These are phyloP conservation scores for Manis crassicaudata DNA, from an alignment of 2,797 vertebrate genomes.

Conservation along the genomic window DNA sequence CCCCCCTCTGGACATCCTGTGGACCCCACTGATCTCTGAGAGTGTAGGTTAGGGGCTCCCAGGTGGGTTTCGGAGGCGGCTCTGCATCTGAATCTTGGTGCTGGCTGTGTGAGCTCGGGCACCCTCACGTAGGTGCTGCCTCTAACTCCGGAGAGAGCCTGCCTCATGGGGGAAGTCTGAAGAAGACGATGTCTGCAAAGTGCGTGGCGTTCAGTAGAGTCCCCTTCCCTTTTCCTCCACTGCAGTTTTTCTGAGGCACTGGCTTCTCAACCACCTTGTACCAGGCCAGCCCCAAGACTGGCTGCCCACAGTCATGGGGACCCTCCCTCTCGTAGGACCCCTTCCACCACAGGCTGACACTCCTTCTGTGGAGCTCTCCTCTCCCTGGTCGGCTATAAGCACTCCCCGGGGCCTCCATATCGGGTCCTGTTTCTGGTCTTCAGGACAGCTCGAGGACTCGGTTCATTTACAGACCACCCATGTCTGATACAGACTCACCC, in stretches of 20 bases:
- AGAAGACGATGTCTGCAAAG: neutral
- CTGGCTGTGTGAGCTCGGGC: neutral
- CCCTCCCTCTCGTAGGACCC: no score
- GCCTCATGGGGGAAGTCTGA: neutral
- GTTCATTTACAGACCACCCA: neutral
- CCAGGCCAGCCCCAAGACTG: neutral
- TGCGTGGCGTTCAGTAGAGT: accelerated
- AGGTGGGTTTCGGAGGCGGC: neutral
- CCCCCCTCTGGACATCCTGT: neutral
- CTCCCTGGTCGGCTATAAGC: neutral
- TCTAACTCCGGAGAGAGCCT: neutral
- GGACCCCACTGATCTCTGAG: neutral
- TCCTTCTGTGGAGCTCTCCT: neutral
- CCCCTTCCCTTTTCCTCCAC: neutral
- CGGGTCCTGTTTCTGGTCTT: neutral
- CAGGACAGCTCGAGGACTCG: neutral
- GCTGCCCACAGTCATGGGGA: accelerated
- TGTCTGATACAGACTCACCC: neutral
- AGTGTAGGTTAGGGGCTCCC: neutral
- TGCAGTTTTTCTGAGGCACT: neutral
- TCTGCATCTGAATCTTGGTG: neutral
- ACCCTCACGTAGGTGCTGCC: neutral
- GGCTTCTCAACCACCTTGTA: neutral
- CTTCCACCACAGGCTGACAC: no score
- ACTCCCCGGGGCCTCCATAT: neutral